Evolutionary conservation across 1,140 invertebrate species (phyloP), one percentile per base, ranked within the genome.

Genomic region (Frieseomelitta varia): DNA sequence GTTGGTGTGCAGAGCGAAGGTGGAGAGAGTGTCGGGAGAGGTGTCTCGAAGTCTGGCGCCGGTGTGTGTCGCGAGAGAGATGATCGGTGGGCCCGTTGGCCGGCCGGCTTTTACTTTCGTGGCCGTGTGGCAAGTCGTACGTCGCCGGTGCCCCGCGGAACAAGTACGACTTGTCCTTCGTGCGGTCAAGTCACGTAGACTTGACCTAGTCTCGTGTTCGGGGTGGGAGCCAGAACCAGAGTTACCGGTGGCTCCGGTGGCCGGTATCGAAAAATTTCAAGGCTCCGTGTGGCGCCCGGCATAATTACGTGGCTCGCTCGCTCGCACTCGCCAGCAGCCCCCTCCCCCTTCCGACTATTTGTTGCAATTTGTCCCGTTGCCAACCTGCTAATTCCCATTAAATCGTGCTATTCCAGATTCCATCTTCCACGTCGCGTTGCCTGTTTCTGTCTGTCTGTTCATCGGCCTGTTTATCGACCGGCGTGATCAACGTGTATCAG

Each of bases 151-250:
- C 53, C 81, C 55, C 81, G 85, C 67, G 79, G 80, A 85, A 73
- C 89, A 87, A 89, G 85, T 90, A 87, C 80, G 67, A 89, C 82
- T 87, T 90, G 89, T 90, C 89, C 89, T 90, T 90, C 85, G 86
- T 80, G 73, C 89, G 89, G 88, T 90, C 89, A 86, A 90, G 88
- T 89, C 85, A 84, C 86, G 88, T 90, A 90, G 83, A 90, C 89
- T 90, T 90, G 89, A 90, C 89, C 89, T 90, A 90, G 89, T 90
- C 85, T 87, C 80, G 47, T 53, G 71, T 51, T 69, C 55, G 47
- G 55, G 85, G 69, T 74, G 80, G 87, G 79, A 85, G 85, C 73
- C 73, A 86, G 88, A 90, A 90, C 88, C 88, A 87, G 88, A 90
- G 88, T 90, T 90, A 89, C 88, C 88, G 79, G 88, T 89, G 85